phyloP scores from a whole-genome alignment of 2,797 vertebrate species.

The Parauchenoglanis ngamensis region DNA sequence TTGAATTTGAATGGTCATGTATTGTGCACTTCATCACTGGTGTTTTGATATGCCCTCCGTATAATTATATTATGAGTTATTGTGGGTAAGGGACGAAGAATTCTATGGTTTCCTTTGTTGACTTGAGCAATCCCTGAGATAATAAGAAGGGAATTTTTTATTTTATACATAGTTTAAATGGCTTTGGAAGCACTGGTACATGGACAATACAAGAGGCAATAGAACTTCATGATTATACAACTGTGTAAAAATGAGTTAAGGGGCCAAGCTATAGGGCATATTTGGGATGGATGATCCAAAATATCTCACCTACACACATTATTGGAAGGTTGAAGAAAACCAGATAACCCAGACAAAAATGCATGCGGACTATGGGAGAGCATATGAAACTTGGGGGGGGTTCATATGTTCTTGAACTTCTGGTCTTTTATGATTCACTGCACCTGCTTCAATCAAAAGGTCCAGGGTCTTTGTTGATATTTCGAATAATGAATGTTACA shows the following conservation, averaged over 20 bases:
- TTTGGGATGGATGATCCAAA: neutral
- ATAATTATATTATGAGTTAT: slow-evolving; percentile 43
- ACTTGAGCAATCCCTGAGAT: neutral
- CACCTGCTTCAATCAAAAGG: no score
- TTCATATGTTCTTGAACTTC: no score
- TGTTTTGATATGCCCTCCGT: slow-evolving; percentile 42
- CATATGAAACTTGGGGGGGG: no score
- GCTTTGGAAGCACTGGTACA: neutral
- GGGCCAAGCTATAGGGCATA: neutral
- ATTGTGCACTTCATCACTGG: slow-evolving; percentile 46
- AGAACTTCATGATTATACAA: neutral
- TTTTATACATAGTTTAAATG: neutral
- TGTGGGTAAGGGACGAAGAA: slow-evolving; percentile 18
- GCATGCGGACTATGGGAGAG: neutral
- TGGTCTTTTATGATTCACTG: no score
- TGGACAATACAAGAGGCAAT: neutral
- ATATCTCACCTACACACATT: neutral
- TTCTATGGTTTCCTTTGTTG: neutral
- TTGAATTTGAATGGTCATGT: slow-evolving; percentile 45
- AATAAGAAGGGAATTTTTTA: neutral
- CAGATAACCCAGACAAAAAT: neutral
- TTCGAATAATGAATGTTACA: no score
- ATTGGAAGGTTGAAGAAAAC: neutral
- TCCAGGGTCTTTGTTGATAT: no score
- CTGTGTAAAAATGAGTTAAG: no score